Conservation (phyloP, 2,888 invertebrate species). For the Hemaris fuciformis region DNA sequence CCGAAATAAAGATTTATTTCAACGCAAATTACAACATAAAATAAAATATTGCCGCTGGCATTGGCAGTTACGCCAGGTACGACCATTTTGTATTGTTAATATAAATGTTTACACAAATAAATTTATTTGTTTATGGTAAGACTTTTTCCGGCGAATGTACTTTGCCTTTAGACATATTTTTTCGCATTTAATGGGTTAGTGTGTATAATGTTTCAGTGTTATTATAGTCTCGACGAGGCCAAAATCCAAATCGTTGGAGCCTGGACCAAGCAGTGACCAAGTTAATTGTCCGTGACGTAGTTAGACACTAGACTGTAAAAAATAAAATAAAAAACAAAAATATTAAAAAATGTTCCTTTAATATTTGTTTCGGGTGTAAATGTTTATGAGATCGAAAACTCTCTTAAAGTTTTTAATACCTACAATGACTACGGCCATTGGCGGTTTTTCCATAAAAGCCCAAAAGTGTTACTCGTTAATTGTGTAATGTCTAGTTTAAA, state of each 20-base stretch:
- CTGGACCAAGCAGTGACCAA: neutral
- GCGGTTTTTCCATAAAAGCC: too few species aligned
- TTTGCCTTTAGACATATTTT: neutral
- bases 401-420: too few species aligned
- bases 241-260: neutral
- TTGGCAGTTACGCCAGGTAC: neutral
- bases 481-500: too few species aligned
- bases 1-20: neutral
- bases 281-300: too few species aligned
- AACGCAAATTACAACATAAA: neutral
- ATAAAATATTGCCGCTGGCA: neutral
- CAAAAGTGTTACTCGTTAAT: too few species aligned
- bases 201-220: neutral
- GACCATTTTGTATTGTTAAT: neutral
- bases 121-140: neutral
- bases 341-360: too few species aligned
- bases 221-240: neutral
- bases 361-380: too few species aligned
- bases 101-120: neutral
- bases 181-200: neutral
- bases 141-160: neutral
- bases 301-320: too few species aligned
- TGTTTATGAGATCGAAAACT: too few species aligned
- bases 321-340: too few species aligned
- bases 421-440: too few species aligned